phyloP scores from a whole-genome alignment of 1,140 invertebrate species.

The Panagrolaimus sp. region DNA sequence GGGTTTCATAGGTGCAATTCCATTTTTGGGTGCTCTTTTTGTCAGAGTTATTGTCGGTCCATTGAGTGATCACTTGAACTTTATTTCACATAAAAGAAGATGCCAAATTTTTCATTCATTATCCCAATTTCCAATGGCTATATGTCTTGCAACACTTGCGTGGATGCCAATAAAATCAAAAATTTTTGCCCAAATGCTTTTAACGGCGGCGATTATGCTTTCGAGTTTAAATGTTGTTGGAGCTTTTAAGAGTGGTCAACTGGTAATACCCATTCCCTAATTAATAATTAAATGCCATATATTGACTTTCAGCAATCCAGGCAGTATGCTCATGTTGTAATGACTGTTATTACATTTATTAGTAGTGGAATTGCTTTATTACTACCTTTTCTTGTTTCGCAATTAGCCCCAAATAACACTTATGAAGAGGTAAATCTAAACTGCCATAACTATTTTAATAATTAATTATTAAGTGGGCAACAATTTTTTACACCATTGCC shows the following conservation, averaged over 20 bases:
- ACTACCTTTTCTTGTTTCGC: conserved; percentile 19
- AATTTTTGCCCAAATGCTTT: conserved; percentile 36
- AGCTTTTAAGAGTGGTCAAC: conserved; percentile 36
- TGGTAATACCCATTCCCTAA: conserved; percentile 25
- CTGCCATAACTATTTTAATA: too few relatives aligned
- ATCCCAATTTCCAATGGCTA: conserved; percentile 46
- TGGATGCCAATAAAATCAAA: conserved; percentile 36
- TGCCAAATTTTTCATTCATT: conserved; percentile 36
- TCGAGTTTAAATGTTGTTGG: conserved; percentile 40
- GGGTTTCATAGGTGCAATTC: conserved; percentile 42
- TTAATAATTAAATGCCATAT: background rate
- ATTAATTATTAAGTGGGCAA: conserved; percentile 21
- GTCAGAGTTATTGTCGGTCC: conserved; percentile 48
- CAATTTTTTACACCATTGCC: conserved; percentile 24
- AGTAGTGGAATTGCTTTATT: conserved; percentile 31
- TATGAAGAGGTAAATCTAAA: conserved; percentile 17
- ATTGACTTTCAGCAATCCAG: conserved; percentile 29
- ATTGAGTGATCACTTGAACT: conserved; percentile 32
- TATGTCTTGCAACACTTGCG: conserved; percentile 45
- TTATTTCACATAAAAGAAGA: conserved; percentile 22
- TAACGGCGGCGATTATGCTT: conserved; percentile 40
- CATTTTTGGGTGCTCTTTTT: conserved; percentile 30
- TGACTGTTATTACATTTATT: conserved; percentile 29
- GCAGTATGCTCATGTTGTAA: conserved; percentile 37
- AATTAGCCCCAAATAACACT: conserved; percentile 26